Conservation (phyloP, 2,797 vertebrate genomes). For the Eidolon dupreanum region DNA sequence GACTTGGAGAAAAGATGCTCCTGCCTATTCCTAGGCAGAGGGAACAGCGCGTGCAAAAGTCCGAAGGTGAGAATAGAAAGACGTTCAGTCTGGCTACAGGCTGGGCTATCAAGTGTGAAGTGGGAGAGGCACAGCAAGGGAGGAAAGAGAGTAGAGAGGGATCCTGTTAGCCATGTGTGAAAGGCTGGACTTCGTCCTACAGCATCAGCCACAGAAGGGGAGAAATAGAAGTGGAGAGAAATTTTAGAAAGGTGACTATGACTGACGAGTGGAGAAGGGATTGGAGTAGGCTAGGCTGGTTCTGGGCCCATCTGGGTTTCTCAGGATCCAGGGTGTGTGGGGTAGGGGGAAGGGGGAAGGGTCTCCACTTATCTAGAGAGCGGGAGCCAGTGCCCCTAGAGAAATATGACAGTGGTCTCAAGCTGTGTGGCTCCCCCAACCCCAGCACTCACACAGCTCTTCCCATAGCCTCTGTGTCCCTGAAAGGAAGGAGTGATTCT, state of each 20-base stretch:
- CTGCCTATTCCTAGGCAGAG: background rate
- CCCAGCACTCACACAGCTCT: background rate
- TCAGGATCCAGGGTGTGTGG: accelerated
- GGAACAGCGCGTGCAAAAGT: accelerated
- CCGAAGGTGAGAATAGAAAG: background rate
- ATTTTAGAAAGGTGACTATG: background rate
- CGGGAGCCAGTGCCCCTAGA: background rate
- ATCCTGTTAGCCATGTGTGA: background rate
- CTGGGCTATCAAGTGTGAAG: background rate
- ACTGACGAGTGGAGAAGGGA: background rate
- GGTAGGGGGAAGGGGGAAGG: background rate
- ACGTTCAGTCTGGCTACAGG: background rate
- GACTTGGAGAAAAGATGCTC: background rate
- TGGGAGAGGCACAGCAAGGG: background rate
- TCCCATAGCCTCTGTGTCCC: background rate
- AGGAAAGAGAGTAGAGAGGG: background rate
- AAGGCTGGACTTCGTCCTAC: background rate
- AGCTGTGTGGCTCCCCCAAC: background rate
- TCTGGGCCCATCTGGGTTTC: background rate
- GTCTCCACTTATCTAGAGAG: background rate
- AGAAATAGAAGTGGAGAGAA: background rate
- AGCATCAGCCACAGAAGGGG: background rate
- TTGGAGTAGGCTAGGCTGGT: background rate
- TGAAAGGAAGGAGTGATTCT: background rate
- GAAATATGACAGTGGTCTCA: background rate